Evolutionary conservation across 2,113 vertebrate species (phyloP), one percentile per base, ranked within the genome.

Genomic region (Etheostoma spectabile): DNA sequence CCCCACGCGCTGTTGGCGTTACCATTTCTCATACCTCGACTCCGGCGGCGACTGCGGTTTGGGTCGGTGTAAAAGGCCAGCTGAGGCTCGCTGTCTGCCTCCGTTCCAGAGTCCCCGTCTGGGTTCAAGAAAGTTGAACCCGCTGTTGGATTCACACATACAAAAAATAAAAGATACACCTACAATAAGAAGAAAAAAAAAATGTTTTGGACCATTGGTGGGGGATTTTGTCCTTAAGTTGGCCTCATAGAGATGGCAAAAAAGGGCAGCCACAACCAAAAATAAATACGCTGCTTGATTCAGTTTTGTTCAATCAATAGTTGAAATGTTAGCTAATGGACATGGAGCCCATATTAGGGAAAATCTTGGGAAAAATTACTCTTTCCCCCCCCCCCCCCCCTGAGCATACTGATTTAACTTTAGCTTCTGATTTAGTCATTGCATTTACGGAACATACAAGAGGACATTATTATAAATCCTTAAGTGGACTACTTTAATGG

Each of bases 31-130:
- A 77, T 95, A 98, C 98, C 98, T 96, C 98, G 94, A 93, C 97
- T 99, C 79, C 98, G 97, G 75, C 97, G 95, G 33, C 97, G 95
- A 92, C 98, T 99, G 91, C 98, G 94, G 0, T 98, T 98, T 24
- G 98, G 98, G 87, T 99, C 98, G 0, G 98, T 99, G 94, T 99
- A 99, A 94, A 99, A 99, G 83, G 98, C 97, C 92, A 99, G 95
- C 94, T 99, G 98, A 80, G 98, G 98, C 90, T 99, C 98, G 2
- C 97, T 99, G 95, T 99, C 98, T 1, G 96, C 97, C 94, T 99
- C 98, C 0, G 97, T 97, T 64, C 98, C 96, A 0, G 98, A 99
- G 89, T 99, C 98, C 46, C 98, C 98, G 70, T 99, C 98, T 0
- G 98, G 98, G 95, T 98, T 99, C 91, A 99, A 95, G 91, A 99